Percentiles rank a stretch among this genome's conserved stretches.
Conservation (phyloP, 92 coral and sea anemone genomes). For the Epizoanthus scotinus region DNA sequence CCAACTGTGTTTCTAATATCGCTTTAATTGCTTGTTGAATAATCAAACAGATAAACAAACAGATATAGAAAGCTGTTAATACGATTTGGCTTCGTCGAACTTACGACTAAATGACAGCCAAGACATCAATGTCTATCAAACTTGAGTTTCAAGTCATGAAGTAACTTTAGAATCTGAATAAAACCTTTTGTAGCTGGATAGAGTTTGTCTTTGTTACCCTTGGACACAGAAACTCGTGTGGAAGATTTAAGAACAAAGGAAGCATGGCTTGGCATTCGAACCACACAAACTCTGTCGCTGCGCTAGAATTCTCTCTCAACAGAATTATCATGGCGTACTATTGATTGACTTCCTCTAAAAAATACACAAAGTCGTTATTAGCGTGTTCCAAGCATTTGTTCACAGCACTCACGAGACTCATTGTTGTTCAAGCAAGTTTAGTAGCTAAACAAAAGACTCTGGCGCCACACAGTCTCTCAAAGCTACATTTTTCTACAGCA, state of each 20-base stretch:
- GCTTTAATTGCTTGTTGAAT: background rate
- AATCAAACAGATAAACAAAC: slow-evolving; percentile 23
- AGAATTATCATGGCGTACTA: background rate
- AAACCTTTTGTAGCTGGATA: too few species aligned
- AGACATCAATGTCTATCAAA: too few species aligned
- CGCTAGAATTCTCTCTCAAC: too few species aligned
- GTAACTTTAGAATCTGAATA: too few species aligned
- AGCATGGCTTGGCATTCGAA: too few species aligned
- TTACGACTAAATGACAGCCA: background rate
- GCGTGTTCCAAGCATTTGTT: background rate
- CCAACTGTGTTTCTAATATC: background rate
- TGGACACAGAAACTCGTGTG: too few species aligned
- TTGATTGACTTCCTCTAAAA: too few species aligned
- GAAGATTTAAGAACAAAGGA: too few species aligned
- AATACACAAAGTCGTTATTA: background rate
- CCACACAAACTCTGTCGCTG: too few species aligned
- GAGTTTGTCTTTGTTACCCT: too few species aligned
- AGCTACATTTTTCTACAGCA: background rate
- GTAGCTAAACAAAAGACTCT: background rate
- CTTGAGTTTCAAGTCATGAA: too few species aligned
- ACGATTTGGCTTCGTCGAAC: background rate
- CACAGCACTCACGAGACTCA: too few species aligned
- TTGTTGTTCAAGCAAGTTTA: background rate
- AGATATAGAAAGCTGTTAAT: background rate
- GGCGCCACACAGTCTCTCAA: slow-evolving; percentile 40